Evolutionary conservation across 2,113 vertebrate genomes (phyloP).

Genomic region (Fulica atra): DNA sequence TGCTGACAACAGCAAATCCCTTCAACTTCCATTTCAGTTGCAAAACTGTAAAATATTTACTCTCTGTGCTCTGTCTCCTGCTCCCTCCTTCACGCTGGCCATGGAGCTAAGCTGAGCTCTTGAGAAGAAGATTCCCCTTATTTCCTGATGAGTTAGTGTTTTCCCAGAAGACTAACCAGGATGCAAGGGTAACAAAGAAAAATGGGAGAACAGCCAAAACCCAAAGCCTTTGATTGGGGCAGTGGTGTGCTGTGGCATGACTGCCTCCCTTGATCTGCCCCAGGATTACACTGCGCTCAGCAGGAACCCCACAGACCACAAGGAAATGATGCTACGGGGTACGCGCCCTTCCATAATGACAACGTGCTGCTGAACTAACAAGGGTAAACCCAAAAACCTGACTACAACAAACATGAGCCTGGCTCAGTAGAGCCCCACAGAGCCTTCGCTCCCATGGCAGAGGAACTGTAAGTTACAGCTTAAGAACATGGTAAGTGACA

Average conservation of each 20-base stretch:
- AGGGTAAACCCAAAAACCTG: not conserved
- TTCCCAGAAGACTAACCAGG: not conserved
- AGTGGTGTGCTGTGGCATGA: not conserved
- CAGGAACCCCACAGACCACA: not conserved
- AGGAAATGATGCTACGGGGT: not conserved
- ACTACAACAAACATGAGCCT: not conserved
- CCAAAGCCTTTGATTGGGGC: not conserved
- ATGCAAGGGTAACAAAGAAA: not conserved
- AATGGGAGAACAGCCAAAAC: not conserved
- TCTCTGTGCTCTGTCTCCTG: not conserved
- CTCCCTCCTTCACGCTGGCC: not conserved
- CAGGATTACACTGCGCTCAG: not conserved
- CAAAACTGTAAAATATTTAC: not conserved
- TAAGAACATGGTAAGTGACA: not conserved
- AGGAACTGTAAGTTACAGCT: not conserved
- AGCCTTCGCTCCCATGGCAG: not conserved
- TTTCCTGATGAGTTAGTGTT: not conserved
- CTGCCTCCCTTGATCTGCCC: not conserved
- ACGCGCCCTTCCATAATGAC: not conserved
- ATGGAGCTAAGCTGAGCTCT: not conserved
- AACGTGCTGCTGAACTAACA: not conserved
- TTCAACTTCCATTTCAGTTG: not conserved
- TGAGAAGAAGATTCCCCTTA: not conserved
- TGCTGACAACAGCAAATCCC: not conserved
- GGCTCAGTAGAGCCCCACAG: not conserved